Conservation (phyloP, 2,888 invertebrate species). For the Eristalinus sepulchralis region DNA sequence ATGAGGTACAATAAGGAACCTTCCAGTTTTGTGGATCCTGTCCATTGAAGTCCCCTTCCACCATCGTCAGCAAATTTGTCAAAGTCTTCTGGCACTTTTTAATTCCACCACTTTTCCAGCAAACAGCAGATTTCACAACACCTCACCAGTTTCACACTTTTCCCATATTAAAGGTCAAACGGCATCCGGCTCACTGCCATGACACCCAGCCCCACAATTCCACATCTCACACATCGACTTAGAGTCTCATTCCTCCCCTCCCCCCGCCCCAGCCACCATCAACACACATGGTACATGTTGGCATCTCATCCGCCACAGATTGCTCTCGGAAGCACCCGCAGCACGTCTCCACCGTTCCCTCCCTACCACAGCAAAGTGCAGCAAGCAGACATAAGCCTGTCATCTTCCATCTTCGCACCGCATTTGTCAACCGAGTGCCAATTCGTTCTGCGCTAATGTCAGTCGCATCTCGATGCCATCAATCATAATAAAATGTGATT, state of each 20-base stretch:
- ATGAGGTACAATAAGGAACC: too few relatives aligned
- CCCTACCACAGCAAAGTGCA: neutral
- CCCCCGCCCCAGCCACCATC: too few relatives aligned
- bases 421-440: slow-evolving; percentile 69
- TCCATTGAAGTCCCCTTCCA: too few relatives aligned
- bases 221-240: neutral
- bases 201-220: neutral
- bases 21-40: too few relatives aligned
- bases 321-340: neutral
- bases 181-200: neutral
- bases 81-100: too few relatives aligned
- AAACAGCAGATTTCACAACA: too few relatives aligned
- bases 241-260: neutral
- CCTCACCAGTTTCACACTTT: neutral
- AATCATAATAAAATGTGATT: slow-evolving; percentile 70
- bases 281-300: neutral
- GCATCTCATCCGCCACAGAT: neutral
- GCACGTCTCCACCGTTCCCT: neutral
- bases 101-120: too few relatives aligned
- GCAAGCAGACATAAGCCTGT: slow-evolving; percentile 45
- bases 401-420: slow-evolving; percentile 59
- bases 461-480: slow-evolving; percentile 66
- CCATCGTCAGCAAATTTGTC: too few relatives aligned
- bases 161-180: neutral
- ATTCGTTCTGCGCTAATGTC: slow-evolving; percentile 68